Evolutionary conservation across 64 coral and sea anemone species (phyloP), one percentile per base, ranked within the genome.

Genomic region (Exaiptasia diaphana): DNA sequence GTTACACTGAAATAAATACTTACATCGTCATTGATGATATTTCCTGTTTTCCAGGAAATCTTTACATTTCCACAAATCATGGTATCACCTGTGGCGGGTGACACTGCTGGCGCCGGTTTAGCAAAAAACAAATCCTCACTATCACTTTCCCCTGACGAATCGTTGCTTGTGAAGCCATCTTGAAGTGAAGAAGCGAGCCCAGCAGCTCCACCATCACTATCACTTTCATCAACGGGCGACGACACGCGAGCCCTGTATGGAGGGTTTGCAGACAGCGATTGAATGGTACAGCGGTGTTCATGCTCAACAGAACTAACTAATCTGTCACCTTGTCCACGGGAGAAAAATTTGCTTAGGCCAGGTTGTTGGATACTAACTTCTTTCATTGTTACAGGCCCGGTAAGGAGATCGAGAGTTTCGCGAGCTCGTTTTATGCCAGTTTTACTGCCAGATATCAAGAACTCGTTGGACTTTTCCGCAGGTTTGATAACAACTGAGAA

Each of bases 401-500:
- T 50, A 5, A 87, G 34, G 29, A 37, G n/a, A 20, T 55, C 5
- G 4, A 87, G 37, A 23, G 62, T 31, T 38, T 13, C 17, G 26
- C 6, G 27, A 17, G 34, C 46, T 6, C 74, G 71, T 18, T 14
- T 64, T 6, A 87, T 34, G 1, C 84, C 84, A 38, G 63, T 64
- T 67, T 78, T 87, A 23, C 44, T 87, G 7, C 84, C 84, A 54
- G 45, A 67, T 56, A 87, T 68, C 24, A 68, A 62, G 68, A 87
- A 78, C 33, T 76, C 84, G 4, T 87, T 64, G 21, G 60, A 13
- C 14, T 14, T 23, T 65, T 41, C 44, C 30, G 22, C 62, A 1
- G 34, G 29, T 28, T 38, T 48, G 29, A 87, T 69, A 30, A 67
- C 69, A 20, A 87, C 84, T 46, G 26, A 29, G 68, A 41, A 78